Conservation (phyloP, 2,113 vertebrate species). For the Periophthalmus modestus region DNA sequence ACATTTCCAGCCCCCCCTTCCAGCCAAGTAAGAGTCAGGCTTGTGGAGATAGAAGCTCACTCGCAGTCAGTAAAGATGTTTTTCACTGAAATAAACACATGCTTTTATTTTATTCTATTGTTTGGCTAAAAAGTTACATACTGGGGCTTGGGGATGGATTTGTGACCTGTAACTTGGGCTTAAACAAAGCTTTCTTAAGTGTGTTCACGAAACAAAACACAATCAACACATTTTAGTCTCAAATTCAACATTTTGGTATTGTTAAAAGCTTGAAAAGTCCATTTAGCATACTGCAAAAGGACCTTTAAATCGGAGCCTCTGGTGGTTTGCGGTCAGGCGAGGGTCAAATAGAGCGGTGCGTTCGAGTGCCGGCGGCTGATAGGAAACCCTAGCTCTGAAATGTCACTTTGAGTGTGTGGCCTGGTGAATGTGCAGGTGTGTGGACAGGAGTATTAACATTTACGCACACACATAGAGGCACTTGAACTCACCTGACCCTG, state of each 20-base stretch:
- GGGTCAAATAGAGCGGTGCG: slow-evolving; percentile 30
- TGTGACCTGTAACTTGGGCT: too few relatives aligned
- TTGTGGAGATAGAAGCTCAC: too few relatives aligned
- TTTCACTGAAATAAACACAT: too few relatives aligned
- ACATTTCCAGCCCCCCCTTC: too few relatives aligned
- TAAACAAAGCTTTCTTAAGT: neutral
- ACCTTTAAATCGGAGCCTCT: neutral
- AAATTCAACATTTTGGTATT: neutral
- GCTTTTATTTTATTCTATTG: too few relatives aligned
- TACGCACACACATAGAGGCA: neutral
- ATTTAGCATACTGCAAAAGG: neutral
- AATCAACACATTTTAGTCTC: neutral
- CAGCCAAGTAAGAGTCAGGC: too few relatives aligned
- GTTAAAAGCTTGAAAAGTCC: neutral
- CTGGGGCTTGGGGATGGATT: too few relatives aligned
- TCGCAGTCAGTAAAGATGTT: too few relatives aligned
- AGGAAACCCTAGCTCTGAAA: slow-evolving; percentile 24
- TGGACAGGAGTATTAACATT: slow-evolving; percentile 22
- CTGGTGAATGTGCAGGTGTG: slow-evolving; percentile 15
- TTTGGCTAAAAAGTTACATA: too few relatives aligned
- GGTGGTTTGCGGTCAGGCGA: neutral
- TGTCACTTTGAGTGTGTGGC: slow-evolving; percentile 61
- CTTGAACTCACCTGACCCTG: neutral
- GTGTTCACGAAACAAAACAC: slow-evolving; percentile 7
- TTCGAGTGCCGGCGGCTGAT: slow-evolving; percentile 7